These are phyloP conservation scores for roundworm (Caenorhabditis elegans) DNA, from an alignment of 1,140 invertebrate genomes.

Conservation along the genomic window DNA sequence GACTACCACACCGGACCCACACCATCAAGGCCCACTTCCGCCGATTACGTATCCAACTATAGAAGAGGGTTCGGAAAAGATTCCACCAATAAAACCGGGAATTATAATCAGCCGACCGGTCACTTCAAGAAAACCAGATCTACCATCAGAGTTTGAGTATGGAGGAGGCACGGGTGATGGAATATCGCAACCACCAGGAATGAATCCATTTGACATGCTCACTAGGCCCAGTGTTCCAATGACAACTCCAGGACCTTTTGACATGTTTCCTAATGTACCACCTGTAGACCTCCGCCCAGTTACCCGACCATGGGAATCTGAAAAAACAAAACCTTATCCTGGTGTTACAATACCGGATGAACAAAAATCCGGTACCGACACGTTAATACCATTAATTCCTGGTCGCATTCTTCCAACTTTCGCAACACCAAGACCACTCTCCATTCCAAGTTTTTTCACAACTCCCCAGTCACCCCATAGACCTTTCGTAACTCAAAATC, in stretches of 20 bases:
- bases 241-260: not conserved
- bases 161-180: not conserved
- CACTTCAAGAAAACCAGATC: not conserved
- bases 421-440: not conserved
- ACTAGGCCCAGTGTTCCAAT: not conserved
- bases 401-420: not conserved
- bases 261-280: not conserved
- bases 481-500: not conserved
- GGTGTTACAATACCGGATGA: not conserved
- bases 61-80: not conserved
- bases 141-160: not conserved
- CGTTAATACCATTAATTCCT: not conserved
- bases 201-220: slow-evolving; percentile 10
- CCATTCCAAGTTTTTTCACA: not conserved
- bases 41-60: not conserved
- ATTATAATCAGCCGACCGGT: not conserved
- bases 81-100: slow-evolving; percentile 9
- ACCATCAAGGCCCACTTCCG: slow-evolving; percentile 26
- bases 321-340: no score
- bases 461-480: not conserved
- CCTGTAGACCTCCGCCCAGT: not conserved
- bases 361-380: not conserved
- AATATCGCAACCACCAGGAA: not conserved
- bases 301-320: no score
- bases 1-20: slow-evolving; percentile 3